Conservation (phyloP, 2,113 vertebrate species). For the Agapornis roseicollis region DNA sequence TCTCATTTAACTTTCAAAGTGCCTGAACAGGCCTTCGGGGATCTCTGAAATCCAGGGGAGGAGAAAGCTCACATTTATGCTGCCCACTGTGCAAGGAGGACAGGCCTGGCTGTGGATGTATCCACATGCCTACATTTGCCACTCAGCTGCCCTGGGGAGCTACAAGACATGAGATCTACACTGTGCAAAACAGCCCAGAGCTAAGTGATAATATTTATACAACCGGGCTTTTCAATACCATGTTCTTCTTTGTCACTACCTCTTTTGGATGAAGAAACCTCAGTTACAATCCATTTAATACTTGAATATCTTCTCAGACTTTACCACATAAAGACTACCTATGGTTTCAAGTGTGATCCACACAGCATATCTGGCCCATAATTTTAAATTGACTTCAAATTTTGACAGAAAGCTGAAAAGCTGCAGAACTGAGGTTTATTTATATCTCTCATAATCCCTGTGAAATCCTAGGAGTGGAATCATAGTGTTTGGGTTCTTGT, state of each 20-base stretch:
- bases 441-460: slow-evolving; percentile 19
- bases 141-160: not conserved
- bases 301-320: not conserved
- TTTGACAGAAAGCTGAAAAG: not conserved
- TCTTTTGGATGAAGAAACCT: not conserved
- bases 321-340: not conserved
- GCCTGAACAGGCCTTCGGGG: not conserved
- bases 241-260: not conserved
- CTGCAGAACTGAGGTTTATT: slow-evolving; percentile 11
- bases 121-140: not conserved
- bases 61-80: not conserved
- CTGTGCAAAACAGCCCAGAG: rapidly evolving
- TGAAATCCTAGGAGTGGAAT: slow-evolving; percentile 22
- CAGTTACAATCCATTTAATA: not conserved
- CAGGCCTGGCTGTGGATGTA: not conserved
- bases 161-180: not conserved
- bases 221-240: not conserved
- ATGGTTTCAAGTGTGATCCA: not conserved
- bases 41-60: not conserved
- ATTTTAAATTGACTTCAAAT: not conserved
- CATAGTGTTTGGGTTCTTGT: slow-evolving; percentile 48
- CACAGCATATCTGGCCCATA: rapidly evolving
- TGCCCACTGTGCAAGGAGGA: not conserved
- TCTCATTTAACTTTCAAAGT: not conserved
- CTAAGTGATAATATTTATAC: not conserved